Evolutionary conservation across 2,888 invertebrate genomes (phyloP), one percentile per base, ranked within the genome.

Genomic region (Pyrocoelia pectoralis): DNA sequence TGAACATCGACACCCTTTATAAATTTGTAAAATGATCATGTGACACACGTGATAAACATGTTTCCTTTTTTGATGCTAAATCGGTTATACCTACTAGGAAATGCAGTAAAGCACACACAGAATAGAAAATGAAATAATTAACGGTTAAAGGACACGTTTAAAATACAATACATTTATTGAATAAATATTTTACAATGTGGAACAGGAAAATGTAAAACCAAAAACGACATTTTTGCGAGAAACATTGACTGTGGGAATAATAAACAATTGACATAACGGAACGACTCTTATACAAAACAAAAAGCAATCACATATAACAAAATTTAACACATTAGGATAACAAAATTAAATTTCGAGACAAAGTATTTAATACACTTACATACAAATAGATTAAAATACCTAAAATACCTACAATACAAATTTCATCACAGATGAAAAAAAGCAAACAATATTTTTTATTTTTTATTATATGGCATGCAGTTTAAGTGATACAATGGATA

Each of bases 401-500:
- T n/a, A 24, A 24, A 24, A 24, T 24, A 24, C 24, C 6, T 24
- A 24, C 24, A 24, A 15, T 29, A 49, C 60, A 63, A 63, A 67
- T 73, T 73, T 73, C 72, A 73, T 74, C 73, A 74, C 74, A 74
- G 72, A 74, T 72, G 72, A 46, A 74, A 72, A 73, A 66, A 14
- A 64, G 54, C 33, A 48, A 48, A 60, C 38, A 48, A 19, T 54
- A 57, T 49, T 53, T 51, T 56, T 41, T 17, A 17, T 55, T 64
- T 54, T 59, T 33, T 64, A 64, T 51, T 46, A 53, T 64, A 64
- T 64, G 64, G 64, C 64, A 59, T 64, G 56, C 48, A 61, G 33
- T 46, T 62, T 61, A 61, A 61, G 56, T 61, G 57, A 64, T 59
- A 58, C 43, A 50, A 56, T 46, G 54, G 48, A 38, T 64, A 55